Evolutionary conservation across 2,113 vertebrate genomes (phyloP).

Genomic region (Erythrolamprus reginae): DNA sequence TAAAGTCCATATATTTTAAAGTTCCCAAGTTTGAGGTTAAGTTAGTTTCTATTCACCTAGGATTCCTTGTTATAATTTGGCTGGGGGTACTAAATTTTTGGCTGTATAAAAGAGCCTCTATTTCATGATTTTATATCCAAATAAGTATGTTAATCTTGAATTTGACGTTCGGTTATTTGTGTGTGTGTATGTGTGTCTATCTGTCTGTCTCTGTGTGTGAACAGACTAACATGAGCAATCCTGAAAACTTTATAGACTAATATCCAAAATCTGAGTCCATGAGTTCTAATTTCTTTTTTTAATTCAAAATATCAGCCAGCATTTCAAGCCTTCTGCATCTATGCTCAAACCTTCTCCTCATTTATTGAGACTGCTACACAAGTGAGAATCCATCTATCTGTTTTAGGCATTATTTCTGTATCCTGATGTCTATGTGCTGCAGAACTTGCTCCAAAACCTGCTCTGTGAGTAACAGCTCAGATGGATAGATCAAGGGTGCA

Average conservation of each 20-base stretch:
- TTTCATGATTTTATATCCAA: neutral
- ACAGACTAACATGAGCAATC: neutral
- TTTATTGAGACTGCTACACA: slow-evolving; percentile 68
- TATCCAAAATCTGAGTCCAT: slow-evolving; percentile 48
- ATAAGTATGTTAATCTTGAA: neutral
- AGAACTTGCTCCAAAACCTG: slow-evolving; percentile 67
- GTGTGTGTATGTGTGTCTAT: neutral
- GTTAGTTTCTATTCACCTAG: neutral
- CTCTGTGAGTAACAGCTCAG: slow-evolving; percentile 67
- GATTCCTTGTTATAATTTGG: neutral
- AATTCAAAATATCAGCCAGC: slow-evolving; percentile 53
- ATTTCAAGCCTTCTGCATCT: slow-evolving; percentile 25
- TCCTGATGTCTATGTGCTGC: slow-evolving; percentile 57
- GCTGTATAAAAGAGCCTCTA: neutral
- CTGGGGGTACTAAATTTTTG: neutral
- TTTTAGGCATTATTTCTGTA: slow-evolving; percentile 62
- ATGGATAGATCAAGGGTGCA: slow-evolving; percentile 65
- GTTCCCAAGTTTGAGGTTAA: neutral
- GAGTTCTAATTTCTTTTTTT: slow-evolving; percentile 54
- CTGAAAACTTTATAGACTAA: neutral
- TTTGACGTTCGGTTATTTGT: neutral
- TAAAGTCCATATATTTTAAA: neutral
- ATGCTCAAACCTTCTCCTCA: slow-evolving; percentile 51
- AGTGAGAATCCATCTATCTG: slow-evolving; percentile 66
- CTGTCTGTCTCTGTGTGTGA: neutral